phyloP scores from a whole-genome alignment of 2,888 invertebrate genomes.

The Agrilus cyanescens region DNA sequence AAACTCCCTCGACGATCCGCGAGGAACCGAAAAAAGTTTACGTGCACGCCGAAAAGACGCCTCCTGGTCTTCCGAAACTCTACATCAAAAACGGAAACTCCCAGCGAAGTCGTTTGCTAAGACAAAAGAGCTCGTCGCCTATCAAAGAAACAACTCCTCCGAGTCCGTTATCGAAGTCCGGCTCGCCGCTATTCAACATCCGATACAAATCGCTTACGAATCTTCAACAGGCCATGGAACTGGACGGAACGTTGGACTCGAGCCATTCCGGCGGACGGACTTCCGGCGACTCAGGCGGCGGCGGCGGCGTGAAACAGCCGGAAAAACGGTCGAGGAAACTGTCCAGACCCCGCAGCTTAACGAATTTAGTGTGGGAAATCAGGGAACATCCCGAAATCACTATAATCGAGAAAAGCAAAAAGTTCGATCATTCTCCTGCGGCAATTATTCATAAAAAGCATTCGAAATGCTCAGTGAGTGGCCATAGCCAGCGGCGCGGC shows the following conservation, averaged over 20 bases:
- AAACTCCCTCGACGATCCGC: conserved; percentile 43
- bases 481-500: conserved; percentile 19
- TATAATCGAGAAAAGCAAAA: conserved; percentile 29
- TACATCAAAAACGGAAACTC: conserved; percentile 66
- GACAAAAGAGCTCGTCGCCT: conserved; percentile 61
- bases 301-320: conserved; percentile 61
- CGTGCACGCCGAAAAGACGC: conserved; percentile 46
- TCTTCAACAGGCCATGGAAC: conserved; percentile 60
- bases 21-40: conserved; percentile 41
- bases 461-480: conserved; percentile 35
- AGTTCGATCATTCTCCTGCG: conserved; percentile 30
- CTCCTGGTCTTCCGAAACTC: conserved; percentile 57
- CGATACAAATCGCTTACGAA: conserved; percentile 59
- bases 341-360: conserved; percentile 73
- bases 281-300: conserved; percentile 63
- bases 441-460: conserved; percentile 38
- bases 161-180: conserved; percentile 54
- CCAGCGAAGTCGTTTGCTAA: conserved; percentile 52
- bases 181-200: conserved; percentile 67
- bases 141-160: conserved; percentile 55
- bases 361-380: conserved; percentile 75
- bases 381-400: conserved; percentile 32
- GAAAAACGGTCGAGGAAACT: conserved; percentile 72
- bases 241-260: conserved; percentile 71
- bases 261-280: conserved; percentile 80